Base-by-base conservation (phyloP, 2,113 vertebrate species). In the Laterallus jamaicensis region DNA sequence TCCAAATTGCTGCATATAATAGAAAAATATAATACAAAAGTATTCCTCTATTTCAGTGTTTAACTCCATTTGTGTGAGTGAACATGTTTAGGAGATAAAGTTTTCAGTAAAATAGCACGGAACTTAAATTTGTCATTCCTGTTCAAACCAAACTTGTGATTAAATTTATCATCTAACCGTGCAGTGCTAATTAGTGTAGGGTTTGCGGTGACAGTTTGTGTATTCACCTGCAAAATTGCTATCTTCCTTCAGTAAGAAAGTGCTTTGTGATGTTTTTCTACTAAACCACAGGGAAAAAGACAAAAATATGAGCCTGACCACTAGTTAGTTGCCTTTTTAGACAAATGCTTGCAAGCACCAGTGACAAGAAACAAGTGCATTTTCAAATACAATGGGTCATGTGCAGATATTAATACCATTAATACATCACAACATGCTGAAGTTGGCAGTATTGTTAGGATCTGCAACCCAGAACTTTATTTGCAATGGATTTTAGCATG, bases 351-450 rank as follows among this genome's bases (percentile, higher is more conserved):
- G 69, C 2, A 21, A 71, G 3, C 42, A 84, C n/a, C n/a, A 64
- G 29, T 85, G 19, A 66, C 19, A 79, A 82, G 20, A n/a, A 69
- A 74, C 9, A 7, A 7, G 12, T 68, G 9, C 18, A 5, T 85
- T 95, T 91, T 87, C 55, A 86, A 60, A 79, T 68, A 64, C 10
- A 56, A 66, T 75, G 32, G 7, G 39, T 82, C n/a, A 8, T 16
- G 28, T 7, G 15, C 1, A 3, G 44, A 35, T 39, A n/a, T n/a
- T 22, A 39, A 42, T 14, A 49, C 16, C 13, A 35, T 49, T 49
- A 49, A 49, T 66, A 14, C 5, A 9, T 9, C 35, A 39, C 3
- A 3, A 52, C 0, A 0, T 67, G 19, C 11, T 56, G 16, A 55
- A 67, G 18, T 8, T 82, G 37, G 7, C 12, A 68, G 8, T 32